Percentiles rank a stretch among this genome's conserved stretches.
Conservation (phyloP, 2,888 invertebrate genomes). For the Orthosia gothica region DNA sequence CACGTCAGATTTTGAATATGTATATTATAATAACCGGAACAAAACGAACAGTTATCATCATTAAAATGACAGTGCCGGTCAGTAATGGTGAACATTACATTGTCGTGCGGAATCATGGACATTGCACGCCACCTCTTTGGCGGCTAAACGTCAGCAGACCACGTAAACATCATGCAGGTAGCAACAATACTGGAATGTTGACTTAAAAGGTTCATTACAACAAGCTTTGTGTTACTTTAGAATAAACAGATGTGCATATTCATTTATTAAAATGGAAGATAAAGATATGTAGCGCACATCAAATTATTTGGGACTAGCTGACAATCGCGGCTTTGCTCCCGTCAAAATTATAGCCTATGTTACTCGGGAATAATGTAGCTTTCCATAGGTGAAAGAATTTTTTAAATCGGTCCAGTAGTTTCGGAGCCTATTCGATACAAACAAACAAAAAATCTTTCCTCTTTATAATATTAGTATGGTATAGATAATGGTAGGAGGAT, state of each 20-base stretch:
- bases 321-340: no score
- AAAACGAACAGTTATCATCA: slow-evolving; percentile 20
- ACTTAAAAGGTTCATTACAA: slow-evolving; percentile 5
- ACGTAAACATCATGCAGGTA: slow-evolving; percentile 7
- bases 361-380: no score
- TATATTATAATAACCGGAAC: slow-evolving; percentile 21
- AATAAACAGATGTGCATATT: not conserved
- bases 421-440: no score
- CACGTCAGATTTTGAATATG: slow-evolving; percentile 4
- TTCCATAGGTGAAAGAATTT: no score
- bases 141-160: slow-evolving; percentile 11
- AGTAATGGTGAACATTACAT: slow-evolving; percentile 33
- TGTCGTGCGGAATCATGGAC: slow-evolving; percentile 44
- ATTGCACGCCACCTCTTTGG: slow-evolving; percentile 37
- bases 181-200: not conserved
- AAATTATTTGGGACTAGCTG: no score
- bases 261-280: no score
- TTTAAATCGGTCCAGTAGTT: no score
- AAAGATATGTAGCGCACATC: no score
- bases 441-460: no score
- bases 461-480: no score
- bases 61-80: slow-evolving; percentile 34
- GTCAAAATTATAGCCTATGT: no score
- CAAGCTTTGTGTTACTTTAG: not conserved
- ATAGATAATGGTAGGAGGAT: no score